A percentile compares a stretch with the other conserved stretches of the same genome.
Evolutionary conservation across 2,888 invertebrate genomes (phyloP).

Genomic region (Rotaria macrura): DNA sequence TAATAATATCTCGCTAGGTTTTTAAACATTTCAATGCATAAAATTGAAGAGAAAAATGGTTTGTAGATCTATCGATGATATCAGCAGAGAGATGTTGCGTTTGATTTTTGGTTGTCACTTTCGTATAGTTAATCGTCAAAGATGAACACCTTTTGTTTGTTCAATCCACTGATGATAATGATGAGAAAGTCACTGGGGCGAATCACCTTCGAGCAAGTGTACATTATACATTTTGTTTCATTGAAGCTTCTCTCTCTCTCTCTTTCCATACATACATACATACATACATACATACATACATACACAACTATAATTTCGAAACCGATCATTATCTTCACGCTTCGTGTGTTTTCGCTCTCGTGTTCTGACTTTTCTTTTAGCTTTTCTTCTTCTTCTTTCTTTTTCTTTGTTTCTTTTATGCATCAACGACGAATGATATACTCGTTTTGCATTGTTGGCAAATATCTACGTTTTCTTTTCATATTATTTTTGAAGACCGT

Average conservation of each 20-base stretch:
- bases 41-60: background rate
- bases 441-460: background rate
- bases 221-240: background rate
- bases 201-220: constrained; percentile 18
- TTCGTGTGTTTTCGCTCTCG: background rate
- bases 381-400: too few relatives aligned
- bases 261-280: background rate
- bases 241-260: background rate
- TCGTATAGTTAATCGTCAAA: background rate
- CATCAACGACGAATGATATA: background rate
- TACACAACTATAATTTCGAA: background rate
- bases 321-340: constrained; percentile 21
- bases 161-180: background rate
- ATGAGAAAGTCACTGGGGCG: constrained; percentile 1
- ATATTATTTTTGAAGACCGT: background rate
- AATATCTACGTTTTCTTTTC: too few relatives aligned
- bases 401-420: background rate
- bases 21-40: background rate
- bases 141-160: background rate
- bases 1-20: too few relatives aligned
- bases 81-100: background rate
- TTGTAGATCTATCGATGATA: background rate
- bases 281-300: background rate
- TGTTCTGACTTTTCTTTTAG: background rate
- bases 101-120: background rate